A percentile compares a stretch with the other conserved stretches of the same genome.
Evolutionary conservation across 1,140 invertebrate species (phyloP).

Genomic region (Rhizoglyphus robini): DNA sequence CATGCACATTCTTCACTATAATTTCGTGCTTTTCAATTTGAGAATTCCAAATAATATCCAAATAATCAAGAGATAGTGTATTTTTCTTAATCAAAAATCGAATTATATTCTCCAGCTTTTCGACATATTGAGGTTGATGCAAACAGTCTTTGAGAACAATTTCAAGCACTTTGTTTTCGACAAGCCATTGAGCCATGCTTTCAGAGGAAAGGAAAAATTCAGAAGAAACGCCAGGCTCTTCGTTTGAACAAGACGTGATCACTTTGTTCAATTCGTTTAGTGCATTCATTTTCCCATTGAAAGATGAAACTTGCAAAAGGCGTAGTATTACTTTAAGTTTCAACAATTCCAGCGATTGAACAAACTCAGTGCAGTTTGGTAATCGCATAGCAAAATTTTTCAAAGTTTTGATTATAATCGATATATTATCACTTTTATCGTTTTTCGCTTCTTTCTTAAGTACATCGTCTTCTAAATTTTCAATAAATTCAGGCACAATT

Average conservation of each 20-base stretch:
- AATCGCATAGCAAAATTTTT: conserved; percentile 69
- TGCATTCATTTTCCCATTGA: conserved; percentile 98
- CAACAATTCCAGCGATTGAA: conserved; percentile 67
- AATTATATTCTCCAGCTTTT: conserved; percentile 92
- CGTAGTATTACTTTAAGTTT: conserved; percentile 89
- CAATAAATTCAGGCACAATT: conserved; percentile 74
- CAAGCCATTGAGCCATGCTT: conserved; percentile 89
- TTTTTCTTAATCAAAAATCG: conserved; percentile 92
- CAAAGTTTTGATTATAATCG: conserved; percentile 70
- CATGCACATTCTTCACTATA: conserved; percentile 93
- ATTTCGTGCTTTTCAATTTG: conserved; percentile 89
- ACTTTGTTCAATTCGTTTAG: conserved; percentile 98
- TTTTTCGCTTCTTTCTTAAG: conserved; percentile 87
- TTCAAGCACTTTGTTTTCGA: conserved; percentile 85
- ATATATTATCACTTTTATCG: conserved; percentile 76
- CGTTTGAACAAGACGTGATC: conserved; percentile 74
- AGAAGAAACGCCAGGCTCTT: conserved; percentile 38
- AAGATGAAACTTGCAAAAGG: conserved; percentile 88
- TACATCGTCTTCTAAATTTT: conserved; percentile 91
- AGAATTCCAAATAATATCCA: conserved; percentile 90
- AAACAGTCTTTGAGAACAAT: conserved; percentile 88
- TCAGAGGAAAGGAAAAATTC: conserved; percentile 86
- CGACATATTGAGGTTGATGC: conserved; percentile 92
- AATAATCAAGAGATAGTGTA: conserved; percentile 70
- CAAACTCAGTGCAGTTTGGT: conserved; percentile 43